Evolutionary conservation across 2,888 invertebrate genomes (phyloP).

Genomic region (Junonia oenone): DNA sequence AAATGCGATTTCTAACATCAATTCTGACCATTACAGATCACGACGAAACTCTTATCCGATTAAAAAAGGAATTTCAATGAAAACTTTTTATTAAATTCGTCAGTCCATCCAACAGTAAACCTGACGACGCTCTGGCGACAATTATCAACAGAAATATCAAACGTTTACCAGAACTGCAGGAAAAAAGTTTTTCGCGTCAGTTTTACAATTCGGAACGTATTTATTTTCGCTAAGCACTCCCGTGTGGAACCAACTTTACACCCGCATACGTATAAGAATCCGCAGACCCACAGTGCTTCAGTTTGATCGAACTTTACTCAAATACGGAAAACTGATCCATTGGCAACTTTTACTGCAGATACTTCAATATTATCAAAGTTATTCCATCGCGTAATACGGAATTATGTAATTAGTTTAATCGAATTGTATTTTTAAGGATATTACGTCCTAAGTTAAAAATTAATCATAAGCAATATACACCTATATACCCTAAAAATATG

Average conservation of each 20-base stretch:
- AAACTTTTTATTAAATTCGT: no score
- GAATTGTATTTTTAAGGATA: neutral
- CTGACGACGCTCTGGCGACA: no score
- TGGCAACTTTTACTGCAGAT: conserved; percentile 12
- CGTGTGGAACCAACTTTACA: conserved; percentile 3
- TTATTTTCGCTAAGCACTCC: neutral
- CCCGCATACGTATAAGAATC: conserved; percentile 21
- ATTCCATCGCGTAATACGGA: neutral
- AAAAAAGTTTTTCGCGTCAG: neutral
- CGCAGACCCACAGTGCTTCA: conserved; percentile 23
- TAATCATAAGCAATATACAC: neutral
- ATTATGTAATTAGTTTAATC: neutral
- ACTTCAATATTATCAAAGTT: conserved; percentile 4
- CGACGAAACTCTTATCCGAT: no score
- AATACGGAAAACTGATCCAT: conserved; percentile 23
- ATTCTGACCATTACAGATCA: no score
- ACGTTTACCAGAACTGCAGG: no score
- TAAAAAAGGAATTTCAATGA: no score
- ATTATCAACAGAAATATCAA: no score
- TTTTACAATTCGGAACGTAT: neutral
- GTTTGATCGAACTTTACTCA: conserved; percentile 20
- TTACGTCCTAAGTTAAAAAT: neutral
- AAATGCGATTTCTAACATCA: no score
- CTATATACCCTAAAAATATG: neutral
- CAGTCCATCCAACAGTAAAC: no score